These are phyloP conservation scores for Dendrolimus kikuchii DNA, from an alignment of 1,140 invertebrate genomes.

Conservation along the genomic window DNA sequence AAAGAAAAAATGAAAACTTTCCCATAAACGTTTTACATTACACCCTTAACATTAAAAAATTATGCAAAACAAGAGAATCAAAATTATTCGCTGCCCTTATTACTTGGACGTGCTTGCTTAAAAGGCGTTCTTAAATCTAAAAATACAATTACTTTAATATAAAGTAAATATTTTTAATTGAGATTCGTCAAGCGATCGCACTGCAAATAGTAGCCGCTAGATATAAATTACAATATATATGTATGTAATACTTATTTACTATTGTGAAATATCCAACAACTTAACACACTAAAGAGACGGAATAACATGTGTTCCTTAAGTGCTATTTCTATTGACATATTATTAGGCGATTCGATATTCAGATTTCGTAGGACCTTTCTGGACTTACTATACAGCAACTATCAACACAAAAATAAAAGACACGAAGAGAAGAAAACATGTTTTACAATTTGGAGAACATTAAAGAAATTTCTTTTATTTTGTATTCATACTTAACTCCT, in stretches of 20 bases:
- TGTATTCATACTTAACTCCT: too few relatives aligned
- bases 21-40: slow-evolving; percentile 30
- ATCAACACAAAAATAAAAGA: too few relatives aligned
- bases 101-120: slow-evolving; percentile 53
- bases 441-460: too few relatives aligned
- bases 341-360: not conserved
- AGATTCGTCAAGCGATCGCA: slow-evolving; percentile 1
- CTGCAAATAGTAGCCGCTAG: slow-evolving; percentile 9
- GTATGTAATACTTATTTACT: not conserved
- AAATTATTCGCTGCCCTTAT: slow-evolving; percentile 49
- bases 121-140: slow-evolving; percentile 53
- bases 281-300: not conserved
- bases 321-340: not conserved
- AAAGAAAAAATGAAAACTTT: slow-evolving; percentile 26
- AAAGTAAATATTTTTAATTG: slow-evolving; percentile 42
- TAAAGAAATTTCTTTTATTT: too few relatives aligned
- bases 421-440: too few relatives aligned
- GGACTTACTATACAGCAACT: too few relatives aligned
- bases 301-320: slow-evolving; percentile 2
- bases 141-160: slow-evolving; percentile 53
- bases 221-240: not conserved
- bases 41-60: slow-evolving; percentile 28
- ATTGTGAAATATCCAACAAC: too few relatives aligned
- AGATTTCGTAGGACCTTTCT: too few relatives aligned
- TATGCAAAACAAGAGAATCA: slow-evolving; percentile 39